Evolutionary conservation across 2,113 vertebrate species (phyloP), one percentile per base, ranked within the genome.

Genomic region (Calyptomena viridis): DNA sequence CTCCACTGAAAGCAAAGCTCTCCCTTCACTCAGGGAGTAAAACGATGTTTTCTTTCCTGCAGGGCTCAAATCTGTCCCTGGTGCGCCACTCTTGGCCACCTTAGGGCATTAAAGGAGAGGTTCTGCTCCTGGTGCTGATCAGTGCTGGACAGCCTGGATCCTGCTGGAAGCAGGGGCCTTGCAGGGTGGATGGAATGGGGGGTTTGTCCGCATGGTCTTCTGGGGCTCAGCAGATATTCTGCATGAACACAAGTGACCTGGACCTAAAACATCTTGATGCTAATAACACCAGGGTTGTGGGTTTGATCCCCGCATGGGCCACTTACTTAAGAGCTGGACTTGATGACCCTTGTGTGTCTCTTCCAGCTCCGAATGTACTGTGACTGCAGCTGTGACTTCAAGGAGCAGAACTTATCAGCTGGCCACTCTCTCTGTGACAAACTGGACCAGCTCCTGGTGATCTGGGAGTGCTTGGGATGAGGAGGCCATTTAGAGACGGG

Each of bases 1-100:
- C 87, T 95, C 50, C 4, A 28, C 67, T 86, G 82, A 77, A 90
- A 92, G 84, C 74, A 93, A 85, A 96, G 39, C 68, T 64, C 40
- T 93, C 53, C 66, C 58, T 89, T 82, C 6, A 3, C 69, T 44
- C 24, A 1, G 82, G 78, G 87, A 80, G 82, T 52, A 74, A 86
- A 95, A 6, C 0, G 5, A 47, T 58, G 87, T 79, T 93, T 97
- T 86, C 59, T 64, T 74, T 81, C 72, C 88, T 56, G 16, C 60
- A 77, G 72, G 39, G 39, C 56, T 81, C 79, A 84, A 64, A 89
- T 86, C 44, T 77, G 60, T 86, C 60, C 28, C 83, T 86, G 75
- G 52, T 2, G 11, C 1, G 1, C 22, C 2, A 2, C 24, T 84
- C 30, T 86, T 72, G 79, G 52, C 35, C 52, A 21, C 31, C 52